phyloP scores from a whole-genome alignment of 2,888 invertebrate species.

The Aproaerema taeniolella region DNA sequence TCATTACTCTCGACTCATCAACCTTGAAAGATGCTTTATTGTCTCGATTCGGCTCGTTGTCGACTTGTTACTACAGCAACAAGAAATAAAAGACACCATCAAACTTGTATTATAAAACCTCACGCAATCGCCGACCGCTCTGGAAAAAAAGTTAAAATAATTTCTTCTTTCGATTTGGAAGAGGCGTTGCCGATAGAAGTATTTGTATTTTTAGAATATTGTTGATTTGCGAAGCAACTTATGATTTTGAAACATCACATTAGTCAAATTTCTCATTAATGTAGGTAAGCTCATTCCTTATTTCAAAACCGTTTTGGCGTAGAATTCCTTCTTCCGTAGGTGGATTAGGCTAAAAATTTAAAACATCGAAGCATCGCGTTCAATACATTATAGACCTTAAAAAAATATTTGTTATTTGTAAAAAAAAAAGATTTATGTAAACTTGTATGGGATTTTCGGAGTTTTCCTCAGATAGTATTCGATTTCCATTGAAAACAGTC shows the following conservation, averaged over 20 bases:
- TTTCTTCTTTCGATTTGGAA: slow-evolving; percentile 37
- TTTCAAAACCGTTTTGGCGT: too few species aligned
- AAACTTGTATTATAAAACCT: slow-evolving; percentile 62
- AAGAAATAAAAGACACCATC: slow-evolving; percentile 61
- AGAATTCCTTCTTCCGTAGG: too few species aligned
- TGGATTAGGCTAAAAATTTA: too few species aligned
- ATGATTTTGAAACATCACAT: background rate
- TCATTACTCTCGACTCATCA: slow-evolving; percentile 69
- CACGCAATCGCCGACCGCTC: slow-evolving; percentile 47
- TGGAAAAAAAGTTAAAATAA: slow-evolving; percentile 44
- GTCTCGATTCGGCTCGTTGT: slow-evolving; percentile 70
- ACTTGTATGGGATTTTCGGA: too few species aligned
- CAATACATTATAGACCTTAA: too few species aligned
- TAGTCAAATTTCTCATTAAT: background rate
- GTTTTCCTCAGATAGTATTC: too few species aligned
- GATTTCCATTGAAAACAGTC: too few species aligned
- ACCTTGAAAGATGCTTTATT: slow-evolving; percentile 68
- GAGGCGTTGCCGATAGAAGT: slow-evolving; percentile 30
- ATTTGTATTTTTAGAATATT: slow-evolving; percentile 18
- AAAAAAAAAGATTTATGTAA: too few species aligned
- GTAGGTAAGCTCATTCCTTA: too few species aligned
- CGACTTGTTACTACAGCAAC: slow-evolving; percentile 63
- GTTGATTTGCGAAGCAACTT: slow-evolving; percentile 10
- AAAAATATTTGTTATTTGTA: too few species aligned
- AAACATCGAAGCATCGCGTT: too few species aligned